Evolutionary conservation across 2,113 vertebrate species (phyloP), one percentile per base, ranked within the genome.

Genomic region (Patagioenas fasciata): DNA sequence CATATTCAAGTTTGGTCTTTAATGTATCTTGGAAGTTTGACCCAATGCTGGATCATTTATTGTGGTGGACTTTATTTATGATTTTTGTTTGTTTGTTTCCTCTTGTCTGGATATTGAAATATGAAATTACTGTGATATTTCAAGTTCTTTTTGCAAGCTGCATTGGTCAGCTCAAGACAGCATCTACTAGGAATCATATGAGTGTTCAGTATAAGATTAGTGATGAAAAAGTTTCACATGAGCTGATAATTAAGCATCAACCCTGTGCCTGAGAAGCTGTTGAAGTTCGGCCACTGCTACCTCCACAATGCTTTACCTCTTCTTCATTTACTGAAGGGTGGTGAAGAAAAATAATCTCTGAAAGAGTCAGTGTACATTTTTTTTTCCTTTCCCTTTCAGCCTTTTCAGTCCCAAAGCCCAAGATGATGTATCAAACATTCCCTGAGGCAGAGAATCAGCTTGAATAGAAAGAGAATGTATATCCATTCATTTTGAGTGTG

Each of bases 401-500:
- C 86, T 95, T 88, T 83, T 88, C 88, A 61, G 89, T 92, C 89
- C 89, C 88, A 77, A 94, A 95, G 66, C 90, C 93, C 82, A 65
- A 94, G 96, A 97, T 34, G 70, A 95, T 89, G 78, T 97, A 90
- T 87, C 95, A 77, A 32, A 95, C 93, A 88, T 96, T 96, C 38
- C 91, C 28, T 17, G 95, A 97, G 96, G 93, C 83, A 96, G 53
- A 82, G 97, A 93, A 95, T 65, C 57, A 94, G 96, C 83, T 94
- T 87, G 95, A 97, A 95, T 96, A 97, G 96, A 97, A 97, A 81
- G 51, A 78, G 97, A 97, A 97, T 95, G 87, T 90, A 89, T 94
- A 77, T 93, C 93, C 95, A 84, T 98, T 97, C 95, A 95, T 97
- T 91, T 91, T 88, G 97, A 98, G 97, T 95, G 95, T 85, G 69